Conservation (phyloP, 2,797 vertebrate species). For the Tokudaia muenninki region DNA sequence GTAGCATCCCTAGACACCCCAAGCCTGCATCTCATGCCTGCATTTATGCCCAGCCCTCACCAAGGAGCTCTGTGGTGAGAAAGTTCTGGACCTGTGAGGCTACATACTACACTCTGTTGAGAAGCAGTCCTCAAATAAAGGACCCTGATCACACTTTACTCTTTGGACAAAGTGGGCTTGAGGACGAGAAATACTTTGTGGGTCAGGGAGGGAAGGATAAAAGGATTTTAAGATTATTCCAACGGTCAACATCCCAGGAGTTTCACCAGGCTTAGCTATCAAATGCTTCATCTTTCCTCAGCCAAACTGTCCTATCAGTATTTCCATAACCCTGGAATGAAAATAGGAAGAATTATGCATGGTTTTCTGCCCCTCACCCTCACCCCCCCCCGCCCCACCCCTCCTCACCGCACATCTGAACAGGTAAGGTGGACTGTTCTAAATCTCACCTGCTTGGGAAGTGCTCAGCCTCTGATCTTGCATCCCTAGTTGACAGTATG, state of each 20-base stretch:
- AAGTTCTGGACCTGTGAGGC: background rate
- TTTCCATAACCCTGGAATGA: background rate
- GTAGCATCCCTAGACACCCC: background rate
- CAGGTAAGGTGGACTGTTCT: rapidly evolving
- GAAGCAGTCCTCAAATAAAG: background rate
- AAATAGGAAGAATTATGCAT: background rate
- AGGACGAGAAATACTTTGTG: background rate
- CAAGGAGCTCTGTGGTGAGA: background rate
- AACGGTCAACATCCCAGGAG: rapidly evolving
- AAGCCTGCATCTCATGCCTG: rapidly evolving
- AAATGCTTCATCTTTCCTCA: background rate
- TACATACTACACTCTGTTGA: background rate
- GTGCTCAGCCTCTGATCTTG: rapidly evolving
- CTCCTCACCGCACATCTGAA: background rate
- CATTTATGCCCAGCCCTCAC: background rate
- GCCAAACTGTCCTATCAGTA: background rate
- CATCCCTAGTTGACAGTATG: rapidly evolving
- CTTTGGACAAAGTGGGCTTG: background rate
- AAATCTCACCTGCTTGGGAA: background rate
- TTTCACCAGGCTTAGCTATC: background rate
- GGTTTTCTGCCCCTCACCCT: background rate
- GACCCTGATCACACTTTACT: too few species aligned
- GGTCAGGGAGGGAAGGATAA: background rate
- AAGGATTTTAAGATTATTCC: background rate
- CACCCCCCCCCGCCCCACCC: too few species aligned